Percentiles rank a stretch among this genome's conserved stretches.
Conservation (phyloP, 2,888 invertebrate species). For the Oscheius sp. region DNA sequence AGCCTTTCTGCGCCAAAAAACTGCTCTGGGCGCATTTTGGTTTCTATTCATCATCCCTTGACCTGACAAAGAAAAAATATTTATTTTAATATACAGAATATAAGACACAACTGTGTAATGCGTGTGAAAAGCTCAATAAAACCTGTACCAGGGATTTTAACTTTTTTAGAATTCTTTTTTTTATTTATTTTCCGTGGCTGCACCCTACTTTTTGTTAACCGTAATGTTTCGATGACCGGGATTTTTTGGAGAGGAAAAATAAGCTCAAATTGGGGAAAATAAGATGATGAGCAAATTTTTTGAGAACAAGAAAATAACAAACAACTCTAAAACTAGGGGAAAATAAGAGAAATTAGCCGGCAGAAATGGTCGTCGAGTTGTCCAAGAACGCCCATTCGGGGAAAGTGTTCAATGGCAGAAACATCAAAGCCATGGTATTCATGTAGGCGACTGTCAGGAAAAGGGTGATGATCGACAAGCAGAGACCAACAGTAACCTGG, state of each 20-base stretch:
- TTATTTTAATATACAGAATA: too few species aligned
- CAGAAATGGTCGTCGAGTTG: constrained; percentile 17
- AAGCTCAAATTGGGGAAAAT: background rate
- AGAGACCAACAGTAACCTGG: constrained; percentile 53
- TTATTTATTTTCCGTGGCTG: background rate
- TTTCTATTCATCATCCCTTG: too few species aligned
- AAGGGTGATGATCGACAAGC: constrained; percentile 50
- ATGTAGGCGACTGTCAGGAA: constrained; percentile 55
- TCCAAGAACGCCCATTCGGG: constrained; percentile 44
- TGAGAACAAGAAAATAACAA: background rate
- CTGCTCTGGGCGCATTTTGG: too few species aligned
- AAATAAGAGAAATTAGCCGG: background rate
- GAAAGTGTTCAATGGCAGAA: constrained; percentile 47
- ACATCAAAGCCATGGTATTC: constrained; percentile 49
- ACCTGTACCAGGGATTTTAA: too few species aligned
- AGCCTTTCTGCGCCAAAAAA: too few species aligned
- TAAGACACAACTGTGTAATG: too few species aligned
- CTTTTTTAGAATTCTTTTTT: too few species aligned
- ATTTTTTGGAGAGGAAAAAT: background rate
- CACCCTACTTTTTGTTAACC: constrained; percentile 1
- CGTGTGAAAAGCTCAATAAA: too few species aligned
- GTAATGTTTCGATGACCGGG: constrained; percentile 11
- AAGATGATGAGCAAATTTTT: constrained; percentile 1
- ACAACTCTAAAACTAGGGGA: background rate
- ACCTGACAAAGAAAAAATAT: too few species aligned